Percentiles rank a stretch among this genome's conserved stretches.
Evolutionary conservation across 2,797 vertebrate species (phyloP).

Genomic region (Nyctibius grandis): DNA sequence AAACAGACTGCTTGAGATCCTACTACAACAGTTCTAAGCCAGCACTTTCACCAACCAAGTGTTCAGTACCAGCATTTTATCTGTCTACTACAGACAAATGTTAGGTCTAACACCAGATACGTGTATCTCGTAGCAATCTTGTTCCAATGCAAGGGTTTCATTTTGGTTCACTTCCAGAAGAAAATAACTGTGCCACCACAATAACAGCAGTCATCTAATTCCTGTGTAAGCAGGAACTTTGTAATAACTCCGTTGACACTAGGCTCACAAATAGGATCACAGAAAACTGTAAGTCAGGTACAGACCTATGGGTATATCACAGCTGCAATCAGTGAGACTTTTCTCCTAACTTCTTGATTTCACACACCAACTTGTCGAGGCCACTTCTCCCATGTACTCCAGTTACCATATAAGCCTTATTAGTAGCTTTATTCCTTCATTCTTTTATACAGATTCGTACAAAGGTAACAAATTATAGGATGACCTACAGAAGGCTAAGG

Average conservation of each 20-base stretch:
- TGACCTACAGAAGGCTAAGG: not conserved
- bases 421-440: not conserved
- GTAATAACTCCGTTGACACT: not conserved
- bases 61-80: not conserved
- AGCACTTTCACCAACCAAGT: not conserved
- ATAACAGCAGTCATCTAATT: not conserved
- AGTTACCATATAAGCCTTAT: not conserved
- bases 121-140: rapidly evolving
- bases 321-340: not conserved
- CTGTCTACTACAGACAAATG: not conserved
- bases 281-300: not conserved
- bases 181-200: not conserved
- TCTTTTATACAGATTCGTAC: not conserved
- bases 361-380: not conserved
- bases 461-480: not conserved
- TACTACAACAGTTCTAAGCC: not conserved
- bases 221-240: not conserved
- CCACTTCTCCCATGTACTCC: not conserved
- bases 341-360: not conserved
- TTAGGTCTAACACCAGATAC: not conserved
- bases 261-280: not conserved
- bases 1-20: not conserved
- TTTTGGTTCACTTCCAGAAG: not conserved
- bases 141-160: not conserved
- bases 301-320: not conserved